These are phyloP conservation scores for Embiotoca jacksoni DNA, from an alignment of 2,113 vertebrate genomes.

Conservation along the genomic window DNA sequence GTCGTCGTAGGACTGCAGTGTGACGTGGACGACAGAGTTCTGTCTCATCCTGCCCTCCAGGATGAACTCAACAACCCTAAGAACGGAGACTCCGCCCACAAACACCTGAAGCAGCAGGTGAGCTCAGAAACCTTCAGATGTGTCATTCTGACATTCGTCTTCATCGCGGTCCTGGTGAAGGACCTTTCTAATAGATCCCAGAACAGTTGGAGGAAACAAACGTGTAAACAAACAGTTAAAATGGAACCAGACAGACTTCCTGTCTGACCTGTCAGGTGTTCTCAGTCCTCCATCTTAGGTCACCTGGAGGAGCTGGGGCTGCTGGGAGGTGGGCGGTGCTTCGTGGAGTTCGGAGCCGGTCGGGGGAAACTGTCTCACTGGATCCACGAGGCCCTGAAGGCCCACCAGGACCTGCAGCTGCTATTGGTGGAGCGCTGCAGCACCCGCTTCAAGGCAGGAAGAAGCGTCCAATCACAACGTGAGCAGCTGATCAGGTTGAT, in stretches of 20 bases:
- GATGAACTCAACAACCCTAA: constrained; percentile 90
- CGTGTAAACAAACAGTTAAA: no score
- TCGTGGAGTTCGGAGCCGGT: constrained; percentile 96
- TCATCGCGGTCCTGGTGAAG: no score
- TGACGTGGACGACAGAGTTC: constrained; percentile 80
- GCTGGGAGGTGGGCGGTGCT: constrained; percentile 89
- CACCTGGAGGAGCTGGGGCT: constrained; percentile 91
- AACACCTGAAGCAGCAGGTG: constrained; percentile 97
- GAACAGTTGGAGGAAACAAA: no score
- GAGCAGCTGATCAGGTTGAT: not conserved
- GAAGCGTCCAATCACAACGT: no score
- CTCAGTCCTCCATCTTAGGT: constrained; percentile 94
- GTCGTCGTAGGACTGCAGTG: constrained; percentile 74
- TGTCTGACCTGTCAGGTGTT: constrained; percentile 30
- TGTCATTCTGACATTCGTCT: no score
- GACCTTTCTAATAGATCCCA: no score
- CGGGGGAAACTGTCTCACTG: constrained; percentile 96
- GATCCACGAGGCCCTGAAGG: constrained; percentile 91
- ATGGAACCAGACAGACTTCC: not conserved
- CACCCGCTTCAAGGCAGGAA: constrained; percentile 90
- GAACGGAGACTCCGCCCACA: constrained; percentile 92
- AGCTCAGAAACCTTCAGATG: no score
- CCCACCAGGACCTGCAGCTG: constrained; percentile 85
- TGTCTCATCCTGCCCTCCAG: constrained; percentile 88
- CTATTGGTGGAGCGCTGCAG: constrained; percentile 94